Conservation (phyloP, 2,888 invertebrate species). For the Ctenicera cuprea region DNA sequence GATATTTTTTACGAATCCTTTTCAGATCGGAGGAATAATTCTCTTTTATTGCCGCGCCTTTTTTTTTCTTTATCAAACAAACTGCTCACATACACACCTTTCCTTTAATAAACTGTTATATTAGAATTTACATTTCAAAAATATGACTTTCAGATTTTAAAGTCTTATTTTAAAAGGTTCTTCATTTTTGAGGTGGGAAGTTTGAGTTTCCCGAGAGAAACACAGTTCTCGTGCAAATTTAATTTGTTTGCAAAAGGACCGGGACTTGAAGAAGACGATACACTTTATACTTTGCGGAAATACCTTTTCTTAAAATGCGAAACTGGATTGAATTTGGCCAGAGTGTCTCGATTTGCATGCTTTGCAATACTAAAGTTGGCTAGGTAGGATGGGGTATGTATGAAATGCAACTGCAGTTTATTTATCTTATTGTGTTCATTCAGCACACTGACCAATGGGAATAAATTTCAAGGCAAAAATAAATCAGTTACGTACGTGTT, state of each 20-base stretch:
- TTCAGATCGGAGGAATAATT: slow-evolving; percentile 20
- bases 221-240: slow-evolving; percentile 18
- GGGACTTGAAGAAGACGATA: slow-evolving; percentile 6
- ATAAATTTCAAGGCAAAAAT: too few relatives aligned
- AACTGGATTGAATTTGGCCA: slow-evolving; percentile 20
- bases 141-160: not conserved
- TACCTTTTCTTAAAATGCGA: slow-evolving; percentile 12
- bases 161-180: not conserved
- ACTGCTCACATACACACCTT: not conserved
- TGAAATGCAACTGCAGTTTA: not conserved
- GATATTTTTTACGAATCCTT: slow-evolving; percentile 32
- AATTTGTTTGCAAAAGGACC: slow-evolving; percentile 23
- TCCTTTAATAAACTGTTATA: not conserved
- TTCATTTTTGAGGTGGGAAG: slow-evolving; percentile 5
- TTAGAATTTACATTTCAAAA: not conserved
- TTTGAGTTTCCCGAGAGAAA: slow-evolving; percentile 2
- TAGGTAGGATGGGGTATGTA: not conserved
- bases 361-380: not conserved
- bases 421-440: too few relatives aligned
- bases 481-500: too few relatives aligned
- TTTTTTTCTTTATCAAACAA: not conserved
- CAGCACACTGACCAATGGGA: too few relatives aligned
- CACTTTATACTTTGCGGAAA: slow-evolving; percentile 21
- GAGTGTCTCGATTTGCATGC: slow-evolving; percentile 19
- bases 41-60: slow-evolving; percentile 8